phyloP scores from a whole-genome alignment of 2,888 invertebrate genomes.

The Erebia aethiops region DNA sequence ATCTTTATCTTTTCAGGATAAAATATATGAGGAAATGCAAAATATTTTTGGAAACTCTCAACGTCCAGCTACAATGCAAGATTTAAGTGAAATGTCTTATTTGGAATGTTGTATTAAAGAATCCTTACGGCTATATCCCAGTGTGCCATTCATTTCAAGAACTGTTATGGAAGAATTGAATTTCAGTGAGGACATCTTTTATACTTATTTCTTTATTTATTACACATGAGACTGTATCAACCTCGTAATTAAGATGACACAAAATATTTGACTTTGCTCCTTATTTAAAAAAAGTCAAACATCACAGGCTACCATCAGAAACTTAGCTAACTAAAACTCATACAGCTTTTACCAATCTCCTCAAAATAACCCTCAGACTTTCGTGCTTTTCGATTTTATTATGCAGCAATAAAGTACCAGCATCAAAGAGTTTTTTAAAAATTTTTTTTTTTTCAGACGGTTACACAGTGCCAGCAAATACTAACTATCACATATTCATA shows the following conservation, averaged over 20 bases:
- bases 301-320: too few relatives aligned
- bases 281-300: too few relatives aligned
- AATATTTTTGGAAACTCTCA: conserved; percentile 74
- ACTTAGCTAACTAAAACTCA: too few relatives aligned
- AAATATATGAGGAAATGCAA: conserved; percentile 32
- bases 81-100: conserved; percentile 83
- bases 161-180: conserved; percentile 79
- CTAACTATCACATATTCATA: conserved; percentile 76
- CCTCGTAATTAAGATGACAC: too few relatives aligned
- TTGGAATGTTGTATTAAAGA: conserved; percentile 87
- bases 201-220: background rate
- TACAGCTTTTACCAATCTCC: too few relatives aligned
- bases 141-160: conserved; percentile 85
- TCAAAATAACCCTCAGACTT: too few relatives aligned
- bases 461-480: conserved; percentile 71
- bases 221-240: too few relatives aligned
- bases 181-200: conserved; percentile 61
- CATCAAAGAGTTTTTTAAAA: too few relatives aligned
- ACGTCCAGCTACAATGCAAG: conserved; percentile 81
- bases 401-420: background rate
- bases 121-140: conserved; percentile 84
- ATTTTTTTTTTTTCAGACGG: conserved; percentile 63
- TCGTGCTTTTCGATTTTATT: background rate
- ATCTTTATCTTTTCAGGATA: conserved; percentile 28
- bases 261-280: too few relatives aligned